Conservation (phyloP, 1,140 invertebrate genomes). For the Heliconius melpomene region DNA sequence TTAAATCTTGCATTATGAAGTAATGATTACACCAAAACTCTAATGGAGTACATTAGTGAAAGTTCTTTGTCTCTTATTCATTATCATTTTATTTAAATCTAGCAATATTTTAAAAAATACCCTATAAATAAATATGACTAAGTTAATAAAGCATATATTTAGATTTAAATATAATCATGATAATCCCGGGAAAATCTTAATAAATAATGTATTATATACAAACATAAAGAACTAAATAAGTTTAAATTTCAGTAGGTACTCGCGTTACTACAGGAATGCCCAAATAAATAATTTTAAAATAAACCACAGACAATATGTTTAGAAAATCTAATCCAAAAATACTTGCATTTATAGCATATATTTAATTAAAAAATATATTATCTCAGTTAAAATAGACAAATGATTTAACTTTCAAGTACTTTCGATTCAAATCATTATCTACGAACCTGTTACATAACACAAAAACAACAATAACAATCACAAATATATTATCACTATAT, state of each 20-base stretch:
- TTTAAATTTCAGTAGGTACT: not conserved
- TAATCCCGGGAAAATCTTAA: not conserved
- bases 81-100: not conserved
- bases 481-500: slow-evolving; percentile 38
- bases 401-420: slow-evolving; percentile 4
- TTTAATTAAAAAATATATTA: not conserved
- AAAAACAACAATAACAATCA: slow-evolving; percentile 33
- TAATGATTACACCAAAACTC: not conserved
- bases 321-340: not conserved
- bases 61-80: not conserved
- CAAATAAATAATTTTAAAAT: not conserved
- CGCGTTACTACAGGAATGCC: not conserved
- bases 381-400: not conserved
- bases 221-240: not conserved
- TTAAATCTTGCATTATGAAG: not conserved
- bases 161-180: not conserved
- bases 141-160: not conserved
- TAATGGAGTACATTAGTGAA: not conserved
- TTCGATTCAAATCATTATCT: slow-evolving; percentile 19
- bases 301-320: not conserved
- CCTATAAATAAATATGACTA: not conserved
- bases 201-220: not conserved
- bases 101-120: not conserved
- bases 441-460: slow-evolving; percentile 59
- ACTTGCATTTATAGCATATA: not conserved